phyloP scores from a whole-genome alignment of 2,113 vertebrate genomes.

The Periophthalmodon schlosseri region DNA sequence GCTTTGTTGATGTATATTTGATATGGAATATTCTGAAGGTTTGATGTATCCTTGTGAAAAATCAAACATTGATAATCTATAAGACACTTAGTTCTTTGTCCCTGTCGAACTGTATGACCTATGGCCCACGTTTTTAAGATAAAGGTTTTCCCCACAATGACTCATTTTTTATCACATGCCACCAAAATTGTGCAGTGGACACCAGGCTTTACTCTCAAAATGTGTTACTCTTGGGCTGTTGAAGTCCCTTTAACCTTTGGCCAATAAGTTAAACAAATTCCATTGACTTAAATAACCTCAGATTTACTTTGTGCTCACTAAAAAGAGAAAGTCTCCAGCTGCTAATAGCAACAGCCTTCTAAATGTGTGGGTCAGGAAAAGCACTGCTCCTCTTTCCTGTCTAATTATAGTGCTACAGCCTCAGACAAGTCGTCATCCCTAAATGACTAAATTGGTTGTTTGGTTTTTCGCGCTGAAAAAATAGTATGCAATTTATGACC shows the following conservation, averaged over 20 bases:
- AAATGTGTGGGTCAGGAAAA: conserved; percentile 32
- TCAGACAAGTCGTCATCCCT: conserved; percentile 3
- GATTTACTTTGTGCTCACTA: conserved; percentile 45
- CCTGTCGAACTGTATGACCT: no score
- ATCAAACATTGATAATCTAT: no score
- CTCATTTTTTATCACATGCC: background rate
- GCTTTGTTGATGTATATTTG: no score
- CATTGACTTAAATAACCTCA: conserved; percentile 43
- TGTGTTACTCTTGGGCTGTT: background rate
- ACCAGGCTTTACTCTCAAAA: background rate
- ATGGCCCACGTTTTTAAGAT: background rate
- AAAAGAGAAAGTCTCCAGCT: conserved; percentile 36
- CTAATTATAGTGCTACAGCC: conserved; percentile 13
- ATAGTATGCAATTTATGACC: background rate
- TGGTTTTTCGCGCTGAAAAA: conserved; percentile 1
- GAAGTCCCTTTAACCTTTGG: conserved; percentile 21
- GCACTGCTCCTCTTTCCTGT: conserved; percentile 1
- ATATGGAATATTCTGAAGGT: no score
- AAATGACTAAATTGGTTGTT: conserved; percentile 20
- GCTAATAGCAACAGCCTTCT: conserved; percentile 58
- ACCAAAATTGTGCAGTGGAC: background rate
- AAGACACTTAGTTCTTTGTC: no score
- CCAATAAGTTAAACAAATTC: conserved; percentile 50
- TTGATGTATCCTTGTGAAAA: no score
- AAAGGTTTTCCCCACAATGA: background rate